Conservation (phyloP, 1,140 invertebrate genomes). For the Saccostrea cuccullata region DNA sequence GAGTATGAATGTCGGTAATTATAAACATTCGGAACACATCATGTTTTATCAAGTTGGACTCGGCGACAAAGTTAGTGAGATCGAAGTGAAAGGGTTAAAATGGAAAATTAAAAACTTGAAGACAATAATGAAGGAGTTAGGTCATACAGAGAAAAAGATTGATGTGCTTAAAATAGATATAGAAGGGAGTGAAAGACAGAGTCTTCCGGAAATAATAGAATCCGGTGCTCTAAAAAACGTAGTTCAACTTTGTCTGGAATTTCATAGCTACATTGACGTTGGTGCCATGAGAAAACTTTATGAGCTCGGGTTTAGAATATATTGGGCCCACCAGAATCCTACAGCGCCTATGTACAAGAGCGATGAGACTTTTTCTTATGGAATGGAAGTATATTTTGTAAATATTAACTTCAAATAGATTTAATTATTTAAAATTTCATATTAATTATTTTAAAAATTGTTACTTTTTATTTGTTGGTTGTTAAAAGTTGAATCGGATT, state of each 20-base stretch:
- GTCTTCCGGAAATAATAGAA: conserved; percentile 2
- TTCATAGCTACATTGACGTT: conserved; percentile 7
- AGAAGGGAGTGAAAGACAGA: conserved; percentile 16
- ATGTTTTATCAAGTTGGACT: conserved; percentile 29
- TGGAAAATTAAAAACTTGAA: conserved; percentile 38
- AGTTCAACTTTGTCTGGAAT: conserved; percentile 12
- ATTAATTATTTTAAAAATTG: not conserved
- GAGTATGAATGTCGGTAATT: conserved; percentile 18
- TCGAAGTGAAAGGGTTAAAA: not conserved
- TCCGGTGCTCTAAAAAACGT: conserved; percentile 33
- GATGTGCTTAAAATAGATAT: conserved; percentile 44
- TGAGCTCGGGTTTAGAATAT: conserved; percentile 19
- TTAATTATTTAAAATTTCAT: not conserved
- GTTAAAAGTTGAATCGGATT: no score
- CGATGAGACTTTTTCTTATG: not conserved
- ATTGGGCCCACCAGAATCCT: conserved; percentile 17
- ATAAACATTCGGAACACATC: not conserved
- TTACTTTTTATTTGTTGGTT: no score
- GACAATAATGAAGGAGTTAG: conserved; percentile 21
- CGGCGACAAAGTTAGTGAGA: not conserved
- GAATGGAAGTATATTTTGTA: conserved; percentile 38
- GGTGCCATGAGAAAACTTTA: conserved; percentile 32
- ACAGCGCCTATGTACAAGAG: not conserved
- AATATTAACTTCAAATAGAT: conserved; percentile 30
- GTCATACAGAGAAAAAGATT: conserved; percentile 24